Evolutionary conservation across 2,888 invertebrate genomes (phyloP).

Genomic region (Cylloceria caligata): DNA sequence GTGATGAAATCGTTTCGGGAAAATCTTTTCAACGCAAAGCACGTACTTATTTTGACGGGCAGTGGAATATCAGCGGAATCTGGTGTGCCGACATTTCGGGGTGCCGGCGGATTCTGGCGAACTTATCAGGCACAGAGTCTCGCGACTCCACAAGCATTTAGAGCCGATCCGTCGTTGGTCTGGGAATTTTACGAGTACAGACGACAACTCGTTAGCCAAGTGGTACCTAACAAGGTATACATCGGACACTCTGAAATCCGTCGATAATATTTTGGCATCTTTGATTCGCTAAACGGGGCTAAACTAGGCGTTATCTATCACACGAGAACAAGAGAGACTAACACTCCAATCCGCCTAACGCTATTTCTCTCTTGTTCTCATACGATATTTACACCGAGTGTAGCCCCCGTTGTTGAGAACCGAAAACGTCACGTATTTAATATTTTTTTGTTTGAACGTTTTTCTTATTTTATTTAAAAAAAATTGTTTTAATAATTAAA

Average conservation of each 20-base stretch:
- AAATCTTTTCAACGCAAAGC: constrained; percentile 87
- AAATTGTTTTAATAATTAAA: not conserved
- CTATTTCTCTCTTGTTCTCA: too few species aligned
- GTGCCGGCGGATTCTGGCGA: constrained; percentile 93
- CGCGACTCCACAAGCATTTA: constrained; percentile 91
- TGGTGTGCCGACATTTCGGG: constrained; percentile 94
- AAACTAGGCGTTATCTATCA: too few species aligned
- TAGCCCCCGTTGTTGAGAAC: too few species aligned
- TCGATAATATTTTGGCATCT: too few species aligned
- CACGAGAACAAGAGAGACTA: too few species aligned
- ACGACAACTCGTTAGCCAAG: constrained; percentile 90
- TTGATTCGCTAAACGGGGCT: too few species aligned
- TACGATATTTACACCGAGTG: too few species aligned
- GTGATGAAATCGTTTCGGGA: constrained; percentile 86
- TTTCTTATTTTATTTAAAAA: not conserved
- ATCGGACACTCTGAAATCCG: too few species aligned
- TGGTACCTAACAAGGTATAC: constrained; percentile 90
- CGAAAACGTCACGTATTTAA: too few species aligned
- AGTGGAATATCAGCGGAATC: constrained; percentile 94
- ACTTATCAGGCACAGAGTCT: constrained; percentile 89
- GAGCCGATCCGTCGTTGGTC: constrained; percentile 90
- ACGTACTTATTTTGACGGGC: constrained; percentile 90
- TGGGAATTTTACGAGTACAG: constrained; percentile 97
- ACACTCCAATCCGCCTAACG: too few species aligned
- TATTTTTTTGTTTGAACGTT: too few species aligned